Conservation (phyloP, 2,888 invertebrate species). For the Hemithea aestivaria region DNA sequence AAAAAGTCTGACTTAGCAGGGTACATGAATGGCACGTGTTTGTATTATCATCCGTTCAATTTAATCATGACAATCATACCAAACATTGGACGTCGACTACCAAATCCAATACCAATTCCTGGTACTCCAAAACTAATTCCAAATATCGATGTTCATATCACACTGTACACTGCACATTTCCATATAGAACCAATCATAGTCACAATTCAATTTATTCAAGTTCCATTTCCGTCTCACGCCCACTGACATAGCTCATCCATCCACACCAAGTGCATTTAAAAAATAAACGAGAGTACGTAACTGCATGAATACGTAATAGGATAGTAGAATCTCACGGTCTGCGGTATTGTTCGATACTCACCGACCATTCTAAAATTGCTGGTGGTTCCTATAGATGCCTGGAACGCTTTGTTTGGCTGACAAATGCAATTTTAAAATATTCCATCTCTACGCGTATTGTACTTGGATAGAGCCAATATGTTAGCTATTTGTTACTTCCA, state of each 20-base stretch:
- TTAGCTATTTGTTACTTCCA: slow-evolving; percentile 26
- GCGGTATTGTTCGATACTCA: slow-evolving; percentile 27
- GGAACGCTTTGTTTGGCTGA: too few species aligned
- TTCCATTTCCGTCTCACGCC: slow-evolving; percentile 58
- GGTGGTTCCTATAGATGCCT: too few species aligned
- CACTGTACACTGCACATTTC: slow-evolving; percentile 44
- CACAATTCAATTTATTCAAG: slow-evolving; percentile 67
- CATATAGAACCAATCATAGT: slow-evolving; percentile 56
- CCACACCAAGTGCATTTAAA: slow-evolving; percentile 41
- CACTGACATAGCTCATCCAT: slow-evolving; percentile 52
- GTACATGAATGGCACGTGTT: too few species aligned
- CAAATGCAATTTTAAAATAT: too few species aligned
- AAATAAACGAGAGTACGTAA: slow-evolving; percentile 55
- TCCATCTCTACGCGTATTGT: too few species aligned
- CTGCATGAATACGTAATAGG: slow-evolving; percentile 56
- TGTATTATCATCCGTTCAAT: too few species aligned
- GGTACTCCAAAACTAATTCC: slow-evolving; percentile 33
- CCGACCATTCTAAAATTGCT: too few species aligned
- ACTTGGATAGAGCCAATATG: slow-evolving; percentile 24
- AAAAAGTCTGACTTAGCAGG: too few species aligned
- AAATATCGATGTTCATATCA: slow-evolving; percentile 32
- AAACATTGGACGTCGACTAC: neutral
- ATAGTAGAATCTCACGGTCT: slow-evolving; percentile 35
- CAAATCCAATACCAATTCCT: slow-evolving; percentile 37
- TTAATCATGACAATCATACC: too few species aligned